Evolutionary conservation across 2,113 vertebrate genomes (phyloP).

Genomic region (Candoia aspera): DNA sequence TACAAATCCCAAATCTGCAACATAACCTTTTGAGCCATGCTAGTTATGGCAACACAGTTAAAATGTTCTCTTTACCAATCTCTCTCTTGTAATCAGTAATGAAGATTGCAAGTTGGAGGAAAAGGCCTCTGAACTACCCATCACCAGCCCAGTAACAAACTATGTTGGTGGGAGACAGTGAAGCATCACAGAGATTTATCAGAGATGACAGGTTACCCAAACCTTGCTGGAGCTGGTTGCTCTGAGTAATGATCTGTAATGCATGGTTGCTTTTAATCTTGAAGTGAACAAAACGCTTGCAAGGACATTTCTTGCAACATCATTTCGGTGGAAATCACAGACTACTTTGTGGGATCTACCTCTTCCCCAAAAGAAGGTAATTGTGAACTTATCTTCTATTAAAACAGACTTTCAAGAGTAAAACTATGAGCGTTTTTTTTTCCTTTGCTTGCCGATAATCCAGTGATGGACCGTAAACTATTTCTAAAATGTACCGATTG

Average conservation of each 20-base stretch:
- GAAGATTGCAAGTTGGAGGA: background rate
- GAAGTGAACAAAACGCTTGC: fast-evolving
- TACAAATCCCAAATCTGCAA: background rate
- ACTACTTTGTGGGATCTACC: background rate
- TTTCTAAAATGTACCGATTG: background rate
- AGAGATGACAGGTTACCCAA: background rate
- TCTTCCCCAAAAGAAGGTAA: conserved; percentile 31
- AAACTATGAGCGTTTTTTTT: background rate
- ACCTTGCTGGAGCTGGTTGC: background rate
- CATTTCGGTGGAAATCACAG: background rate
- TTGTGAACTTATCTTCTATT: background rate
- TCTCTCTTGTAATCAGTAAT: conserved; percentile 17
- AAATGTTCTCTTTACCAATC: conserved; percentile 20
- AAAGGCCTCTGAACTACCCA: conserved; percentile 9
- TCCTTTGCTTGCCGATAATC: conserved; percentile 8
- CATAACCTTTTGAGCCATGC: background rate
- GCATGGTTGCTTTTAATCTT: background rate
- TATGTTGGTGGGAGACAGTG: background rate
- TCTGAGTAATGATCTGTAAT: conserved; percentile 18
- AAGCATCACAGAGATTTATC: background rate
- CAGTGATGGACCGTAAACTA: background rate
- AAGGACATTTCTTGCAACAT: background rate
- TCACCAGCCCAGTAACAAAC: conserved; percentile 10
- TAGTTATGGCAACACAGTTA: background rate
- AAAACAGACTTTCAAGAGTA: conserved; percentile 10